Evolutionary conservation across 92 coral and sea anemone species (phyloP).

Genomic region (Zoanthus sansibaricus): DNA sequence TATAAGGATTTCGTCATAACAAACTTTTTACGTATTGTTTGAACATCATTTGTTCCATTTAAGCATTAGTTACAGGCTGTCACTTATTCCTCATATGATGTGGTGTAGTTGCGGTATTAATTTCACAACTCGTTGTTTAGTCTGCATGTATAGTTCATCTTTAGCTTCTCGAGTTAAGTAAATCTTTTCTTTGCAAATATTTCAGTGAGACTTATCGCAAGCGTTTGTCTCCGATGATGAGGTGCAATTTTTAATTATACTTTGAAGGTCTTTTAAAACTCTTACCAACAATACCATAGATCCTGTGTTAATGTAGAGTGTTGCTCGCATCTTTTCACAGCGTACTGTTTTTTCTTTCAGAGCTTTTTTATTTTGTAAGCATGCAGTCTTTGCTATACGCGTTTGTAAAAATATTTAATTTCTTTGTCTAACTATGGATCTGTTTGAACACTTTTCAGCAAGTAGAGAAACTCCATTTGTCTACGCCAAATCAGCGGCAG

Average conservation of each 20-base stretch:
- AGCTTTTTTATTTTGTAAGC: neutral
- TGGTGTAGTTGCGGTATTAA: neutral
- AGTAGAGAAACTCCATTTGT: constrained; percentile 97
- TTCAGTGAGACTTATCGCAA: neutral
- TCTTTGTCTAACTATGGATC: neutral
- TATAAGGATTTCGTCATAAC: neutral
- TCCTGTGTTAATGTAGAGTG: neutral
- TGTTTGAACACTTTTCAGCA: constrained; percentile 58
- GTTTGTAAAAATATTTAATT: neutral
- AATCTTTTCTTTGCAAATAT: neutral
- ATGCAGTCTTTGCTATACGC: too few relatives aligned
- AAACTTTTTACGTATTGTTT: neutral
- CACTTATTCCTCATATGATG: neutral
- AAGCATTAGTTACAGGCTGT: neutral
- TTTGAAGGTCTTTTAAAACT: neutral
- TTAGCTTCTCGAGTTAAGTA: constrained; percentile 25
- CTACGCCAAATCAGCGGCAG: constrained; percentile 95
- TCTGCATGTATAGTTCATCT: constrained; percentile 8
- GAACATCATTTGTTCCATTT: neutral
- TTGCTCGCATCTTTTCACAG: neutral
- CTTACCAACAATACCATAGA: neutral
- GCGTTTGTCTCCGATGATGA: neutral
- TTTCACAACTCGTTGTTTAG: constrained; percentile 42
- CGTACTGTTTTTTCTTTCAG: neutral
- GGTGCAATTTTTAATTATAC: too few relatives aligned